phyloP scores from a whole-genome alignment of 2,113 vertebrate species.

The Scolopax mira region DNA sequence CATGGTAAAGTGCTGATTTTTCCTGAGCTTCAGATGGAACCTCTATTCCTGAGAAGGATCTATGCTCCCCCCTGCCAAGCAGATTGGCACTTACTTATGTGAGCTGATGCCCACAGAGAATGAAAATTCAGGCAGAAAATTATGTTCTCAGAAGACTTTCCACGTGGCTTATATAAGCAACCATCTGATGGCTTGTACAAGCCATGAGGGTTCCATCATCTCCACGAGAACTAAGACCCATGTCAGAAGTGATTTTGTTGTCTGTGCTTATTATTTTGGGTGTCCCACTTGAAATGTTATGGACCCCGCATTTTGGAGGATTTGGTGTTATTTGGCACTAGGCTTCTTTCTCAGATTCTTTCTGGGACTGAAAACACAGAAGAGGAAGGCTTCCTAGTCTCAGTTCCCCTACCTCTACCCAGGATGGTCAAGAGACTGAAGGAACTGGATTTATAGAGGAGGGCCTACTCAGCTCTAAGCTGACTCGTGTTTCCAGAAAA shows the following conservation, averaged over 20 bases:
- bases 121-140: background rate
- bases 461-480: background rate
- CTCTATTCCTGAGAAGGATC: background rate
- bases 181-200: background rate
- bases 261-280: background rate
- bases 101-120: background rate
- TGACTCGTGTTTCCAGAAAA: background rate
- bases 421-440: background rate
- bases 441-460: background rate
- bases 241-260: background rate
- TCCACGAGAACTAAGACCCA: background rate
- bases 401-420: background rate
- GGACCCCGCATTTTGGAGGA: background rate
- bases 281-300: background rate
- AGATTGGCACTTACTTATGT: rapidly evolving
- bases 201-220: background rate
- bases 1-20: background rate
- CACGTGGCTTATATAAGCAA: background rate
- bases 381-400: background rate
- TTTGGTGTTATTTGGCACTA: background rate
- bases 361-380: background rate
- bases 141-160: background rate
- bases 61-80: background rate
- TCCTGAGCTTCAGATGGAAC: background rate
- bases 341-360: background rate